These are phyloP conservation scores for Brachionus rotundiformis DNA, from an alignment of 1,140 invertebrate species.

Conservation along the genomic window DNA sequence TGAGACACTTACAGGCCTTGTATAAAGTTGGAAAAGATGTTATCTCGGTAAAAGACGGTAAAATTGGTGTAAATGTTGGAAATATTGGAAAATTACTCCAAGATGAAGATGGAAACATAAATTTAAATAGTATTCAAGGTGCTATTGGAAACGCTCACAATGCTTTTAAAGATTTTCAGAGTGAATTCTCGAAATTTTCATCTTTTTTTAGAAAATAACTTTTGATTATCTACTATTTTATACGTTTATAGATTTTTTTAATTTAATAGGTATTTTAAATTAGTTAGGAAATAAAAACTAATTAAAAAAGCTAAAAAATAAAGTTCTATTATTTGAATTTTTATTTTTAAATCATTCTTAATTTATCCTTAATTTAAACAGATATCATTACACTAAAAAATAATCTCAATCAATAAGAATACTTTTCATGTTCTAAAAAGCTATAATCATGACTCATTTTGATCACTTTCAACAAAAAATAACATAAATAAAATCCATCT, in stretches of 20 bases:
- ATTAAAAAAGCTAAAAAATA: no score
- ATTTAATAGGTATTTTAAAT: background rate
- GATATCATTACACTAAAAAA: no score
- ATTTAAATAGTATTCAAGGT: slow-evolving; percentile 23
- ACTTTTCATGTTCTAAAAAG: no score
- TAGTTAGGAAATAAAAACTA: background rate
- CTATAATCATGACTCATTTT: no score
- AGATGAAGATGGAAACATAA: slow-evolving; percentile 18
- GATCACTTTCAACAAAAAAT: no score
- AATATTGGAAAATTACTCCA: background rate
- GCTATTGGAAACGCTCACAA: background rate
- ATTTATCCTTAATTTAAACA: no score
- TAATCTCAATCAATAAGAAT: no score
- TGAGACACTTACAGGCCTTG: background rate
- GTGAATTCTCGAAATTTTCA: background rate
- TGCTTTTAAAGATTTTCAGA: slow-evolving; percentile 18
- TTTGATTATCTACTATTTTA: background rate
- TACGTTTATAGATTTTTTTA: background rate
- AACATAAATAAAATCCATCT: no score
- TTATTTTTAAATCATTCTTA: no score
- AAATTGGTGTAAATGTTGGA: background rate
- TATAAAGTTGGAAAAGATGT: slow-evolving; percentile 6
- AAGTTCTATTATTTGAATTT: no score
- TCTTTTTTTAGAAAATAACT: slow-evolving; percentile 19
- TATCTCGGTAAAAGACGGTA: background rate